A percentile compares a stretch with the other conserved stretches of the same genome.
Evolutionary conservation across 2,113 vertebrate genomes (phyloP).

Genomic region (Trinectes maculatus): DNA sequence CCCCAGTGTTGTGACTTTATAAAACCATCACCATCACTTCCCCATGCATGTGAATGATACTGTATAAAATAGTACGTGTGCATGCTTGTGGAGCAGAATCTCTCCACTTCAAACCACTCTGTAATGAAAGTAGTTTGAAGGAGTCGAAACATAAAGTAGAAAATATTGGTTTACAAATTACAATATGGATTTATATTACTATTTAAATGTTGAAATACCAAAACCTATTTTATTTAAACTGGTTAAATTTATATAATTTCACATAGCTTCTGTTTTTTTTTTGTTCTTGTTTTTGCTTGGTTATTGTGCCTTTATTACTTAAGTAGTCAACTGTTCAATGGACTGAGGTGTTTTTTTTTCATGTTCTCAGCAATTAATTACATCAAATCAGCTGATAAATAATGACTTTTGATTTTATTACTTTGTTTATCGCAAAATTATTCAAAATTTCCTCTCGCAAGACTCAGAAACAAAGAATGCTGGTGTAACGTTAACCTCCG

Average conservation of each 20-base stretch:
- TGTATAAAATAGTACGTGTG: slow-evolving; percentile 60
- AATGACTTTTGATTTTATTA: slow-evolving; percentile 31
- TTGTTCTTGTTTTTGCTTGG: slow-evolving; percentile 41
- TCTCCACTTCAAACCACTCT: slow-evolving; percentile 63
- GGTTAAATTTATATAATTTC: slow-evolving; percentile 21
- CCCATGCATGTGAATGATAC: slow-evolving; percentile 70
- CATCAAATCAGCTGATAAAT: slow-evolving; percentile 57
- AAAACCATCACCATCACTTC: slow-evolving; percentile 58
- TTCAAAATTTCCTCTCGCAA: slow-evolving; percentile 45
- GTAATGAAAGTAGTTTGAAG: slow-evolving; percentile 59
- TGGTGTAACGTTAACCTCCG: slow-evolving; percentile 46
- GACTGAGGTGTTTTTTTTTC: slow-evolving; percentile 37
- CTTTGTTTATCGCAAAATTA: slow-evolving; percentile 21
- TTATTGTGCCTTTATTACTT: slow-evolving; percentile 42
- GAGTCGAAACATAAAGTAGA: slow-evolving; percentile 35
- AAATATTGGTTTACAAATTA: slow-evolving; percentile 22
- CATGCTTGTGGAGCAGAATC: slow-evolving; percentile 69
- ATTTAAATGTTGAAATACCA: slow-evolving; percentile 28
- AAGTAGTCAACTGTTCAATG: slow-evolving; percentile 42
- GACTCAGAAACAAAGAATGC: slow-evolving; percentile 52
- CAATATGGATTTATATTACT: too few relatives aligned
- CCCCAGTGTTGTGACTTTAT: slow-evolving; percentile 72
- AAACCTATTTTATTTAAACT: slow-evolving; percentile 32
- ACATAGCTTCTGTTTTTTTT: slow-evolving; percentile 38
- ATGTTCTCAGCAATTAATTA: slow-evolving; percentile 37